Conservation (phyloP, 2,888 invertebrate species). For the Erannis defoliaria region DNA sequence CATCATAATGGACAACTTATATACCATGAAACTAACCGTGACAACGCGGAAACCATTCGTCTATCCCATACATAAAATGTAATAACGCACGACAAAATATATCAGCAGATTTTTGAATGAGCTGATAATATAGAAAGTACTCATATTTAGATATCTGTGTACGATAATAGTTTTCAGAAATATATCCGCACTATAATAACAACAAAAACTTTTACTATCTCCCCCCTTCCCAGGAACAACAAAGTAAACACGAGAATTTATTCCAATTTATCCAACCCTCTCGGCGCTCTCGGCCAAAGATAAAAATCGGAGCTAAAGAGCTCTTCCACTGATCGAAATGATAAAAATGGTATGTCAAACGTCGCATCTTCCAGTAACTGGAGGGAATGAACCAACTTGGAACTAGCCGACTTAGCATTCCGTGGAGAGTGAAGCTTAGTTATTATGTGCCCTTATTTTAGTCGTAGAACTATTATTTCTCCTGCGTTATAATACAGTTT, state of each 20-base stretch:
- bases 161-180: not conserved
- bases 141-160: no score
- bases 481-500: no score
- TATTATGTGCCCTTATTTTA: conserved; percentile 6
- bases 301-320: conserved; percentile 31
- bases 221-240: conserved; percentile 12
- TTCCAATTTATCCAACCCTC: conserved; percentile 27
- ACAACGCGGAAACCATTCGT: no score
- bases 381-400: conserved; percentile 1
- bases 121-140: no score
- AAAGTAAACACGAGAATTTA: conserved; percentile 21
- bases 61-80: no score
- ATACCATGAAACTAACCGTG: no score
- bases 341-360: conserved; percentile 30
- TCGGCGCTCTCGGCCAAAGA: conserved; percentile 15
- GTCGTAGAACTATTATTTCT: no score
- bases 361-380: conserved; percentile 12
- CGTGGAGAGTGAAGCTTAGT: not conserved
- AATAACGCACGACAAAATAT: no score
- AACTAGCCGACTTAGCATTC: conserved; percentile 2
- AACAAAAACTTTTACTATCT: not conserved
- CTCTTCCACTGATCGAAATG: conserved; percentile 30
- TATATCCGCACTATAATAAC: not conserved
- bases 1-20: no score
- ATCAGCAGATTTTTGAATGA: no score